Conservation (phyloP, 2,113 vertebrate genomes). For the Fulmarus glacialis region DNA sequence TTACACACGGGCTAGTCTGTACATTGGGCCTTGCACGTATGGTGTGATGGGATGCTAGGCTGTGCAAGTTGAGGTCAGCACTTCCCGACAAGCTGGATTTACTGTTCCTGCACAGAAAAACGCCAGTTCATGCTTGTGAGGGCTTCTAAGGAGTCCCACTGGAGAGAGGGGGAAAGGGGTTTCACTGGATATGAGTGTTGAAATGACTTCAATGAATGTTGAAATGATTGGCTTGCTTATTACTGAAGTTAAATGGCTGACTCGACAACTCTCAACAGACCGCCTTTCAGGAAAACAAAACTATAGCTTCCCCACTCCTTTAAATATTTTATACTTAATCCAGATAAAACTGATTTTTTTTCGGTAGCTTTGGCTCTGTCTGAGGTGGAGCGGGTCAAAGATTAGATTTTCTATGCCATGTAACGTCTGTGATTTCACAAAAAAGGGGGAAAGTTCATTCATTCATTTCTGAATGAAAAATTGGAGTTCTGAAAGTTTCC, state of each 20-base stretch:
- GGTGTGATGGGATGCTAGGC: neutral
- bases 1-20: neutral
- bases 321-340: neutral
- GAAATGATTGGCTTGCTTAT: neutral
- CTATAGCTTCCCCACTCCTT: neutral
- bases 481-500: neutral
- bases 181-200: neutral
- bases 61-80: neutral
- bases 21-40: fast-evolving
- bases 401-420: neutral
- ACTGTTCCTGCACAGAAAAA: neutral
- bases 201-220: neutral
- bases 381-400: neutral
- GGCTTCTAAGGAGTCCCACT: neutral
- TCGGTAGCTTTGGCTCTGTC: neutral
- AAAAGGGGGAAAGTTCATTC: neutral
- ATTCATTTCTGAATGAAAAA: neutral
- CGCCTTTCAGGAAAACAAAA: neutral
- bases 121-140: neutral
- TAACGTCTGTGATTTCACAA: neutral
- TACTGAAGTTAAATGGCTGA: neutral
- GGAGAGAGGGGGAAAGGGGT: neutral
- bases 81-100: neutral
- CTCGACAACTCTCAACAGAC: neutral
- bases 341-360: neutral